Evolutionary conservation across 2,797 vertebrate species (phyloP).

Genomic region (Microctenopoma steveboyesi): DNA sequence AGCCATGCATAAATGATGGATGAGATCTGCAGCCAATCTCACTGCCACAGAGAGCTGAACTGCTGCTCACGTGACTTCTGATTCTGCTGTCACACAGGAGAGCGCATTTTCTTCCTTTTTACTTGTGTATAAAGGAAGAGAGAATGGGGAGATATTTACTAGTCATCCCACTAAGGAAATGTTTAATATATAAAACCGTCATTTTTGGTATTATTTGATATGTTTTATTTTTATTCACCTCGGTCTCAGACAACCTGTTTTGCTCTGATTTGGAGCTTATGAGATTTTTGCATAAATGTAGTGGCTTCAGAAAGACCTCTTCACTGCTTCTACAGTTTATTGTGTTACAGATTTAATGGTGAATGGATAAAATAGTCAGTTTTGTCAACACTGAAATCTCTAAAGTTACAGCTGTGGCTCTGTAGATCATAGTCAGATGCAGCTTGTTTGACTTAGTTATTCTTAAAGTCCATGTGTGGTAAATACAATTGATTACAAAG

Average conservation of each 20-base stretch:
- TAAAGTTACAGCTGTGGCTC: no score
- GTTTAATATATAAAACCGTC: background rate
- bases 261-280: background rate
- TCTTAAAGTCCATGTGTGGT: background rate
- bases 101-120: conserved; percentile 14
- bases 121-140: background rate
- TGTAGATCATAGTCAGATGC: background rate
- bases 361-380: no score
- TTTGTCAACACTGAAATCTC: no score
- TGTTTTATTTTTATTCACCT: background rate
- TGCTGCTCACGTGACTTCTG: conserved; percentile 38
- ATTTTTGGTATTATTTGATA: background rate
- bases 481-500: background rate
- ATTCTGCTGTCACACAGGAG: conserved; percentile 38
- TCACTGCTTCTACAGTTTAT: no score
- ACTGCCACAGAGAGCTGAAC: conserved; percentile 39
- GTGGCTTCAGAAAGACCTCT: no score
- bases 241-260: background rate
- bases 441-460: background rate
- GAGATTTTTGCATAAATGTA: background rate
- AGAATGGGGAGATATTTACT: background rate
- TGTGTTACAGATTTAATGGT: no score
- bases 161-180: background rate
- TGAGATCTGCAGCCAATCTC: conserved; percentile 66
- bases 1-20: conserved; percentile 80